Evolutionary conservation across 2,888 invertebrate genomes (phyloP).

Genomic region (Galeruca laticollis): DNA sequence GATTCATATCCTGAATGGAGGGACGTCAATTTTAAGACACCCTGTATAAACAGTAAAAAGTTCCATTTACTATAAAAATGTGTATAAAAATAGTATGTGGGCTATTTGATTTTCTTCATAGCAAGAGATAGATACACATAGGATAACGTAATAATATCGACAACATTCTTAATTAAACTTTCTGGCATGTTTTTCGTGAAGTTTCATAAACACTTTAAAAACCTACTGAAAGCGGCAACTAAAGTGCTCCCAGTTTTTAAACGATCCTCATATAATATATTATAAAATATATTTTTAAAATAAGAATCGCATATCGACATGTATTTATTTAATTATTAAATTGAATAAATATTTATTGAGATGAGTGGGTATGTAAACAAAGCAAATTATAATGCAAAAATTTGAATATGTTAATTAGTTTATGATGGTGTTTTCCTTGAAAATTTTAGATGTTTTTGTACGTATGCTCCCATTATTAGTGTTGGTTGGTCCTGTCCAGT

Average conservation of each 20-base stretch:
- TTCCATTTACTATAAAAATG: not conserved
- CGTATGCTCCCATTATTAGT: slow-evolving; percentile 32
- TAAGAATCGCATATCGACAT: not conserved
- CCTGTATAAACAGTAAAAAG: not conserved
- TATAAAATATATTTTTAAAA: too few species aligned
- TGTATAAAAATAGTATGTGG: too few species aligned
- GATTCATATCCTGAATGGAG: too few species aligned
- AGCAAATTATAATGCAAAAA: slow-evolving; percentile 19
- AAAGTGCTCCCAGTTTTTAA: too few species aligned
- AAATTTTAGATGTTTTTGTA: slow-evolving; percentile 22
- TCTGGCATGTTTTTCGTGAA: too few species aligned
- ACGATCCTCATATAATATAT: too few species aligned
- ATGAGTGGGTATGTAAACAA: slow-evolving; percentile 23
- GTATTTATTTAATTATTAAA: not conserved
- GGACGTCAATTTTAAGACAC: not conserved
- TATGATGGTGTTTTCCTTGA: slow-evolving; percentile 33
- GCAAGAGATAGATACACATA: too few species aligned
- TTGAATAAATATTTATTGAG: slow-evolving; percentile 7
- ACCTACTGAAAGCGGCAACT: too few species aligned
- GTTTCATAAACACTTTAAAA: too few species aligned
- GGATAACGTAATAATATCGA: too few species aligned
- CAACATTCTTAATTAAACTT: too few species aligned
- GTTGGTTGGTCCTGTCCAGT: slow-evolving; percentile 19
- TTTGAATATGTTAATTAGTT: slow-evolving; percentile 29
- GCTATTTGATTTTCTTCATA: too few species aligned